phyloP scores from a whole-genome alignment of 2,888 invertebrate genomes.

The Ophion costatus region DNA sequence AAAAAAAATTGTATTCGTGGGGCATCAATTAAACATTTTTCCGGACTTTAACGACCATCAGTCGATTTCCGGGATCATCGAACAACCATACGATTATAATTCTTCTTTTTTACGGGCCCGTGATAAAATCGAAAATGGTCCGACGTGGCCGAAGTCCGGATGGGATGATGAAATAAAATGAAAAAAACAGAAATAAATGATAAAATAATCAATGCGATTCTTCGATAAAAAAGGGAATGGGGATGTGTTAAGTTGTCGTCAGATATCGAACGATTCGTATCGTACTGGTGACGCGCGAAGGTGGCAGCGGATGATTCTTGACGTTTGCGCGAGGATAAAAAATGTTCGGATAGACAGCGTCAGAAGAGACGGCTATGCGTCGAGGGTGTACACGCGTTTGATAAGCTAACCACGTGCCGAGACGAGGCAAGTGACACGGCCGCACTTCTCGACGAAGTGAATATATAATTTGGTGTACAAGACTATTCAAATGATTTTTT shows the following conservation, averaged over 20 bases:
- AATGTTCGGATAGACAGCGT: neutral
- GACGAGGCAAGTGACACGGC: conserved; percentile 44
- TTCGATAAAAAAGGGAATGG: too few relatives aligned
- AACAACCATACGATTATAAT: neutral
- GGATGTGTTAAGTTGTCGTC: too few relatives aligned
- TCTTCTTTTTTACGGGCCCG: conserved; percentile 5
- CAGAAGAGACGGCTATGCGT: conserved; percentile 5
- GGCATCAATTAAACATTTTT: neutral
- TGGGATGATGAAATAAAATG: neutral
- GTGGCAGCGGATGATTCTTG: neutral
- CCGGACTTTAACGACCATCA: conserved; percentile 2
- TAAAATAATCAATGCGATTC: too few relatives aligned
- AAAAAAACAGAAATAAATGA: neutral
- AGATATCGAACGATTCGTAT: too few relatives aligned
- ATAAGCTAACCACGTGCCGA: conserved; percentile 60
- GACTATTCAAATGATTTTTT: conserved; percentile 15
- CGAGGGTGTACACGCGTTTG: conserved; percentile 27
- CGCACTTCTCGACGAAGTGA: conserved; percentile 32
- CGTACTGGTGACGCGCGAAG: neutral
- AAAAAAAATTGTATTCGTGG: neutral
- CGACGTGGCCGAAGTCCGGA: neutral
- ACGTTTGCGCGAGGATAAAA: conserved; percentile 3
- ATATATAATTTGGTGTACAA: conserved; percentile 33
- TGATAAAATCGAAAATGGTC: conserved; percentile 6
- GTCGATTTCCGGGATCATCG: conserved; percentile 8